A percentile compares a stretch with the other conserved stretches of the same genome.
These are phyloP conservation scores for Lathronympha strigana DNA, from an alignment of 2,888 invertebrate genomes.

Conservation along the genomic window DNA sequence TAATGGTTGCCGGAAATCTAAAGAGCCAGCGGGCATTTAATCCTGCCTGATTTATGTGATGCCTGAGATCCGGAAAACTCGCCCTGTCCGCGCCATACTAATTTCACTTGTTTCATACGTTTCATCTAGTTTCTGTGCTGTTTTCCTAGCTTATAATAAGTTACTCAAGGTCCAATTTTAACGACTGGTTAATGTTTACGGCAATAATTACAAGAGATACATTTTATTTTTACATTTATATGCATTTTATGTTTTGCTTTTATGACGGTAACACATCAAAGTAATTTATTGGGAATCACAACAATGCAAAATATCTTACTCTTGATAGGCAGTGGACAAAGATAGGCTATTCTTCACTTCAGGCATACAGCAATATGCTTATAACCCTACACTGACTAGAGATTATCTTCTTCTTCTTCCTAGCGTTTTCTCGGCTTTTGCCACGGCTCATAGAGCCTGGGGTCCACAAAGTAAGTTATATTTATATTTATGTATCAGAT, in stretches of 20 bases:
- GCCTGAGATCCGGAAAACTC: conserved; percentile 74
- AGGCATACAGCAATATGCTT: too few species aligned
- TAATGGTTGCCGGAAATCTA: too few species aligned
- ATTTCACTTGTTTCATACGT: conserved; percentile 71
- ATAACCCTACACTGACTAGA: too few species aligned
- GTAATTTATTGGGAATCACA: too few species aligned
- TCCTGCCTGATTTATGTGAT: conserved; percentile 80
- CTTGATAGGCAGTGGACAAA: too few species aligned
- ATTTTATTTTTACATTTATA: conserved; percentile 6
- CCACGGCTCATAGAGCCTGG: too few species aligned
- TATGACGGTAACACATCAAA: background rate
- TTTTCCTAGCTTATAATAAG: conserved; percentile 25
- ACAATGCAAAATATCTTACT: too few species aligned
- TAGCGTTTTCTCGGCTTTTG: too few species aligned
- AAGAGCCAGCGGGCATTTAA: conserved; percentile 79
- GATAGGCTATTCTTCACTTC: too few species aligned
- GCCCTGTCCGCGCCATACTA: conserved; percentile 68
- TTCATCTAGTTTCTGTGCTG: conserved; percentile 50
- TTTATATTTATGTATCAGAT: too few species aligned
- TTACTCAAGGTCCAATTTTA: conserved; percentile 29
- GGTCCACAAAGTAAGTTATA: too few species aligned
- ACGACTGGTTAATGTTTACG: conserved; percentile 18
- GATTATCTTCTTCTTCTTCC: too few species aligned
- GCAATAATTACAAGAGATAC: conserved; percentile 10
- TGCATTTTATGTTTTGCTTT: background rate